phyloP scores from a whole-genome alignment of 2,797 vertebrate species.

The Hafferia zeledoni region DNA sequence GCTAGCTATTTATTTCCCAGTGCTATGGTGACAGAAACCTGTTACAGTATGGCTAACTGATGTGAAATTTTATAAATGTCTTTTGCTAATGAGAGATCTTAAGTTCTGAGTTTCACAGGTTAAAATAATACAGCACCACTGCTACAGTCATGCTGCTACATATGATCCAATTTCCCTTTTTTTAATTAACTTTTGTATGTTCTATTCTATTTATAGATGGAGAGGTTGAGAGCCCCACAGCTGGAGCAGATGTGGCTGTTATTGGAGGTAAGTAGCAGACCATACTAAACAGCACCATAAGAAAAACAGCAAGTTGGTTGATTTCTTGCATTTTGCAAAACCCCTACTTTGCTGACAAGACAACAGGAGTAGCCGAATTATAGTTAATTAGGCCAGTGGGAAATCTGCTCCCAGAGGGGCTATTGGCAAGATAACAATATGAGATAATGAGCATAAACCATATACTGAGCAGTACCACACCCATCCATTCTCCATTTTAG shows the following conservation, averaged over 20 bases:
- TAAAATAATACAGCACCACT: background rate
- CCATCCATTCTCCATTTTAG: background rate
- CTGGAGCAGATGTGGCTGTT: slow-evolving; percentile 65
- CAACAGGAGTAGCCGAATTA: slow-evolving; percentile 23
- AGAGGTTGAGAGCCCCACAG: slow-evolving; percentile 36
- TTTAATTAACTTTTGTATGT: slow-evolving; percentile 40
- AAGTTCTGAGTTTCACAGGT: background rate
- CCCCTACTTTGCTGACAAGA: background rate
- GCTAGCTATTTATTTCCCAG: slow-evolving; percentile 38
- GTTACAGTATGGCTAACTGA: background rate
- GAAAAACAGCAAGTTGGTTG: slow-evolving; percentile 8
- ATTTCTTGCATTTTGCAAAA: slow-evolving; percentile 1
- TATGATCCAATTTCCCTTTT: background rate
- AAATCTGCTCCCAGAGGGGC: slow-evolving; percentile 37
- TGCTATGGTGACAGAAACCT: slow-evolving; percentile 14
- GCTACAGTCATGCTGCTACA: background rate
- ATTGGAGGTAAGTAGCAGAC: slow-evolving; percentile 66
- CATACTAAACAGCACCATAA: background rate
- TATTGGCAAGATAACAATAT: slow-evolving; percentile 20
- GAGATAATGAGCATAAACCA: slow-evolving; percentile 19
- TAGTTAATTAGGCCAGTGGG: slow-evolving; percentile 55
- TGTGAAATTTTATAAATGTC: background rate
- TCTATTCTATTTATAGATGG: slow-evolving; percentile 64
- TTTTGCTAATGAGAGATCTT: background rate
- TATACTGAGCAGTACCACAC: background rate